These are phyloP conservation scores for Pachyrhynchus sulphureomaculatus DNA, from an alignment of 1,140 invertebrate genomes.

Conservation along the genomic window DNA sequence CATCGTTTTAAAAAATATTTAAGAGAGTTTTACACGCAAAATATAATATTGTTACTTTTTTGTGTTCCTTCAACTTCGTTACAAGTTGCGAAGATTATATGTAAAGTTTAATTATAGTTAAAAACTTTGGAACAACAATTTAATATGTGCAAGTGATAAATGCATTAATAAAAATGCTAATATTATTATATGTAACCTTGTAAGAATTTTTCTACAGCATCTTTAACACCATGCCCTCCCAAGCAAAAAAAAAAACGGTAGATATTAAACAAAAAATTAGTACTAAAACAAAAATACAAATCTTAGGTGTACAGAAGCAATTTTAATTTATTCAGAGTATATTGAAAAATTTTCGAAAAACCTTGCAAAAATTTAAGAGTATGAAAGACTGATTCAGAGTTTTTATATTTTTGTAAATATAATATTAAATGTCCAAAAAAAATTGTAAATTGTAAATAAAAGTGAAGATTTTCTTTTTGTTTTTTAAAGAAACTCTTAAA, in stretches of 20 bases:
- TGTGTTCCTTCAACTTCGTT: too few species aligned
- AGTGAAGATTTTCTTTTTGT: not conserved
- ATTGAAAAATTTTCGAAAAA: not conserved
- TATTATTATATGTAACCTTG: not conserved
- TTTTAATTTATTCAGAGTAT: slow-evolving; percentile 27
- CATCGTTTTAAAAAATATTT: not conserved
- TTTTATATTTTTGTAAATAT: slow-evolving; percentile 6
- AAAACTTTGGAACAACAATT: too few species aligned
- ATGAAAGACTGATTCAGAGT: slow-evolving; percentile 19
- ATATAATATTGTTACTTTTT: not conserved
- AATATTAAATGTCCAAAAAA: not conserved
- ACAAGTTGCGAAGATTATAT: too few species aligned
- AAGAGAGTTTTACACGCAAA: not conserved
- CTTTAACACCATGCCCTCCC: not conserved
- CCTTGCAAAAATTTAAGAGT: slow-evolving; percentile 31
- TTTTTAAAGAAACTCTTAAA: slow-evolving; percentile 16
- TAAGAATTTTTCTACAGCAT: not conserved
- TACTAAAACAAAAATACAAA: not conserved
- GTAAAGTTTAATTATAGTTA: too few species aligned
- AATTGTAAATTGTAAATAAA: not conserved
- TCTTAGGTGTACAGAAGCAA: slow-evolving; percentile 34
- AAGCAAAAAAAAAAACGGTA: not conserved
- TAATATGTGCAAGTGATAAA: not conserved
- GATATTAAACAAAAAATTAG: not conserved
- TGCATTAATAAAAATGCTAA: not conserved